Evolutionary conservation across 2,888 invertebrate genomes (phyloP).

Genomic region (Chromoteleia sp.): DNA sequence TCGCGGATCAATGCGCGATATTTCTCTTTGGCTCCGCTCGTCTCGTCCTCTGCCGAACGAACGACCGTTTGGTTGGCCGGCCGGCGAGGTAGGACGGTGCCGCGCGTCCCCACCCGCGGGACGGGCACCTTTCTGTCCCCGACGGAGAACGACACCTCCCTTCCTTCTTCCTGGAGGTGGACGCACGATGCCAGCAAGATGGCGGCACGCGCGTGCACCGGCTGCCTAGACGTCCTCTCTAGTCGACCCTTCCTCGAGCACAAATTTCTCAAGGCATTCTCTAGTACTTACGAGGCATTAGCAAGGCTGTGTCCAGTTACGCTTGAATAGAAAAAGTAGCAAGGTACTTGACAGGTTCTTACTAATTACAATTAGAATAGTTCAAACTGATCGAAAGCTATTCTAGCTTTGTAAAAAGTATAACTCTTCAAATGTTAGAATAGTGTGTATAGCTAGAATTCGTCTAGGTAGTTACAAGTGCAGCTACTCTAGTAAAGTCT

Average conservation of each 20-base stretch:
- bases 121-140: conserved; percentile 65
- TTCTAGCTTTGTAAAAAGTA: too few relatives aligned
- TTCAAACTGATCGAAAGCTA: too few relatives aligned
- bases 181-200: conserved; percentile 77
- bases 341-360: too few relatives aligned
- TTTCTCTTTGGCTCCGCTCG: conserved; percentile 76
- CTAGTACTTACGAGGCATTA: too few relatives aligned
- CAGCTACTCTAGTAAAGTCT: too few relatives aligned
- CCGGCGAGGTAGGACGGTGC: conserved; percentile 82
- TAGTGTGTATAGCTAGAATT: too few relatives aligned
- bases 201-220: conserved; percentile 74
- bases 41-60: conserved; percentile 79
- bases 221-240: conserved; percentile 50
- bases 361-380: too few relatives aligned
- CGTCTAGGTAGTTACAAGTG: too few relatives aligned
- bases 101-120: conserved; percentile 77
- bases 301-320: too few relatives aligned
- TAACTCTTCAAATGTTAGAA: too few relatives aligned
- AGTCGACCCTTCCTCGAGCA: conserved; percentile 43
- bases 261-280: too few relatives aligned
- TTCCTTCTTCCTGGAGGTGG: conserved; percentile 75
- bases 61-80: conserved; percentile 84
- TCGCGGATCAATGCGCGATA: conserved; percentile 85
- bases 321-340: too few relatives aligned
- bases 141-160: conserved; percentile 78